Conservation (phyloP, 2,113 vertebrate genomes). For the Coreoperca whiteheadi region DNA sequence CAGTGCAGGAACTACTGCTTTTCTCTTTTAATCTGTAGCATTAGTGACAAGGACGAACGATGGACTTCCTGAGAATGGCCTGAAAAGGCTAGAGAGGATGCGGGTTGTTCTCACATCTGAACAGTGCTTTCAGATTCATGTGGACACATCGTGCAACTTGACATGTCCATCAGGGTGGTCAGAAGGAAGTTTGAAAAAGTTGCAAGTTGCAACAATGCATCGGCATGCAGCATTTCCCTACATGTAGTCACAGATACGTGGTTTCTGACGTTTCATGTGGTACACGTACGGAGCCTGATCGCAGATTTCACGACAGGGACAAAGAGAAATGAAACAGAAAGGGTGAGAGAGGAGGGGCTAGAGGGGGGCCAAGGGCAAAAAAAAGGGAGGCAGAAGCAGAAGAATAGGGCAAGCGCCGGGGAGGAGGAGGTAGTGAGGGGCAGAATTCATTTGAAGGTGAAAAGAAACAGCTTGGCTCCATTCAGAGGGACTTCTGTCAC, state of each 20-base stretch:
- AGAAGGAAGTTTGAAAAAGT: not conserved
- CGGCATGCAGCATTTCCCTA: not conserved
- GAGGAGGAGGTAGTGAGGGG: constrained; percentile 10
- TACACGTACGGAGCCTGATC: not conserved
- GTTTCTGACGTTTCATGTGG: not conserved
- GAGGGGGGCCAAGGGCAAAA: constrained; percentile 31
- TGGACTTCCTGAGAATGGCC: not conserved
- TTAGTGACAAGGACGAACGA: not conserved
- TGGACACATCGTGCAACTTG: not conserved
- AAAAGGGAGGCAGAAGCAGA: constrained; percentile 5
- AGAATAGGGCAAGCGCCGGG: constrained; percentile 38
- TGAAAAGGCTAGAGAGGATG: not conserved
- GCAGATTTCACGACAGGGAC: constrained; percentile 4
- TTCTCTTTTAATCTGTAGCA: not conserved
- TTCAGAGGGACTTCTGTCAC: constrained; percentile 52
- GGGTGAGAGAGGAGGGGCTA: constrained; percentile 11
- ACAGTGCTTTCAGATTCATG: not conserved
- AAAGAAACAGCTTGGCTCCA: constrained; percentile 69
- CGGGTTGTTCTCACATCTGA: not conserved
- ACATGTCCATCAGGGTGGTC: not conserved
- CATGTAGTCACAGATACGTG: not conserved
- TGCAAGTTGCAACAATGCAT: not conserved
- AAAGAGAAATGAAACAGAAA: constrained; percentile 22
- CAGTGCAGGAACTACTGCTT: not conserved
- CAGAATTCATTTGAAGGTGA: constrained; percentile 68